These are phyloP conservation scores for Trochalopteron elliotii DNA, from an alignment of 2,113 vertebrate species.

Conservation along the genomic window DNA sequence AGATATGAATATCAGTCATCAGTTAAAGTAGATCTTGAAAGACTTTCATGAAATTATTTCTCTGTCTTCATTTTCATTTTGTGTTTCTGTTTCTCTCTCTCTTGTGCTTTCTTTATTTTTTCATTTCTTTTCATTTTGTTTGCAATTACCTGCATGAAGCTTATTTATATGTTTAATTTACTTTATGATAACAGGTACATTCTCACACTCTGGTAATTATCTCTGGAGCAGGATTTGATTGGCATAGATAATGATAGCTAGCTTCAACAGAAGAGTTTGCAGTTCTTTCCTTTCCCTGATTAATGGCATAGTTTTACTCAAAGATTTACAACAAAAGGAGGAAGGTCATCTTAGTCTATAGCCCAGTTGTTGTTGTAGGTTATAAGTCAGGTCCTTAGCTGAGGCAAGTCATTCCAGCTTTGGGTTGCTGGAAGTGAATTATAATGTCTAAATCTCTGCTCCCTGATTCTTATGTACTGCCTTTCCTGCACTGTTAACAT, in stretches of 20 bases:
- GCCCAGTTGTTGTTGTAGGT: background rate
- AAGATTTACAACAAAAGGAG: background rate
- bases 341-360: background rate
- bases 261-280: background rate
- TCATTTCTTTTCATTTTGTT: slow-evolving; percentile 2
- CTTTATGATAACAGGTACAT: slow-evolving; percentile 20
- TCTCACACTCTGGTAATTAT: slow-evolving; percentile 25
- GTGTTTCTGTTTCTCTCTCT: background rate
- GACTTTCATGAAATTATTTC: slow-evolving; percentile 26
- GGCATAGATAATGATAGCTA: background rate
- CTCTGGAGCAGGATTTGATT: background rate
- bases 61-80: background rate
- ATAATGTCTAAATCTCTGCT: background rate
- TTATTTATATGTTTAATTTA: slow-evolving; percentile 47
- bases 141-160: background rate
- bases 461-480: background rate
- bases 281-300: background rate
- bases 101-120: fast-evolving
- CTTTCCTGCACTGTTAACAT: background rate
- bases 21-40: slow-evolving; percentile 35
- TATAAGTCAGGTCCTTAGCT: background rate
- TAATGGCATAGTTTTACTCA: background rate
- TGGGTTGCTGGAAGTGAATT: background rate
- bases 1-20: slow-evolving; percentile 45
- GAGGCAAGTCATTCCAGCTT: background rate